Conservation (phyloP, 1,140 invertebrate species). For the Polypedilum pembai region DNA sequence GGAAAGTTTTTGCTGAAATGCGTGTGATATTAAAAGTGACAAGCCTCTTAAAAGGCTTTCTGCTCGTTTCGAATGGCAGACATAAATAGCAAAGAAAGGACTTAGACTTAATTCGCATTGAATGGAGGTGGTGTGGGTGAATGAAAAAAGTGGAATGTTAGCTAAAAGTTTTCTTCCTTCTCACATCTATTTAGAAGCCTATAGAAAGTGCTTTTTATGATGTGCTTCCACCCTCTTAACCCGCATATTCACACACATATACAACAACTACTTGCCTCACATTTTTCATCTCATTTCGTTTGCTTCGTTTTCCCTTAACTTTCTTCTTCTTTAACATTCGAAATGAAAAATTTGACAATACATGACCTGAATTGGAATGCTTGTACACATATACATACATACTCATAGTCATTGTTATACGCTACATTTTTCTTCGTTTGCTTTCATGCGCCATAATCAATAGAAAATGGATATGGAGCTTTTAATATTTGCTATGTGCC, state of each 20-base stretch:
- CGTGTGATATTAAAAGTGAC: slow-evolving; percentile 17
- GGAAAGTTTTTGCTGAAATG: neutral
- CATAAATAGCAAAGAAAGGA: slow-evolving; percentile 17
- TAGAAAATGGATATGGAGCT: slow-evolving; percentile 12
- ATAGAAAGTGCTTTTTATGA: slow-evolving; percentile 8
- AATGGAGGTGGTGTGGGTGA: neutral
- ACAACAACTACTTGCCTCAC: neutral
- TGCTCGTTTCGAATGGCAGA: neutral
- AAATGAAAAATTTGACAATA: slow-evolving; percentile 27
- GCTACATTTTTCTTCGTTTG: neutral
- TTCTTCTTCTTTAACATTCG: neutral
- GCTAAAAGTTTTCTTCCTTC: neutral
- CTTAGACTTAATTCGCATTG: slow-evolving; percentile 12
- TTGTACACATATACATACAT: neutral
- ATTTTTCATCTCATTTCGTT: slow-evolving; percentile 6
- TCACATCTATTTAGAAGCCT: neutral
- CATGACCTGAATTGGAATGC: slow-evolving; percentile 21
- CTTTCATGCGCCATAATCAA: neutral
- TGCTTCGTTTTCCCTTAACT: neutral
- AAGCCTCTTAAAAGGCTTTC: neutral
- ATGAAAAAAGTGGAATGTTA: slow-evolving; percentile 6
- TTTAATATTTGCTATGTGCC: slow-evolving; percentile 17
- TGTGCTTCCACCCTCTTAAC: neutral
- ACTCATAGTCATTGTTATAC: neutral
- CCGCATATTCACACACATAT: no score